Evolutionary conservation across 1,140 invertebrate genomes (phyloP).

Genomic region (Babylonia areolata): DNA sequence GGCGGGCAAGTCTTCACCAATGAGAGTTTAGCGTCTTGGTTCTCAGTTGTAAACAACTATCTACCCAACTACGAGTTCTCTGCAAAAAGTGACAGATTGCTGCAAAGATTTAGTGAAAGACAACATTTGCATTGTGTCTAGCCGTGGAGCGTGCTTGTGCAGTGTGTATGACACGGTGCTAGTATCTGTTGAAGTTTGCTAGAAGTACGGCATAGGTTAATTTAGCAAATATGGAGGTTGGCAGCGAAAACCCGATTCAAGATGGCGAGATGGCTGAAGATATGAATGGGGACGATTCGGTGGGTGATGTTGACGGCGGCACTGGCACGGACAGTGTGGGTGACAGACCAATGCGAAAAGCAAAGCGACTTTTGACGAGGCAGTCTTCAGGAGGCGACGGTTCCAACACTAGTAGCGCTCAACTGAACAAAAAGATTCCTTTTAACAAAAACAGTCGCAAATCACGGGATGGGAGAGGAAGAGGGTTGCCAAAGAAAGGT

Average conservation of each 20-base stretch:
- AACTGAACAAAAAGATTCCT: constrained; percentile 35
- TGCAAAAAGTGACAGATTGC: neutral
- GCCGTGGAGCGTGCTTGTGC: neutral
- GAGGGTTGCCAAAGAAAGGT: constrained; percentile 67
- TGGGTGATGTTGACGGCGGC: constrained; percentile 8
- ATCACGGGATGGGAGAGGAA: constrained; percentile 60
- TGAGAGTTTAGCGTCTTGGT: too few species aligned
- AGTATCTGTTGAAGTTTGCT: too few species aligned
- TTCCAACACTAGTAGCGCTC: constrained; percentile 34
- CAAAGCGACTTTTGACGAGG: constrained; percentile 43
- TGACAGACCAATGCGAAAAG: constrained; percentile 51
- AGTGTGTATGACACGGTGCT: neutral
- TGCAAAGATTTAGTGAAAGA: neutral
- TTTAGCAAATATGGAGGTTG: constrained; percentile 43
- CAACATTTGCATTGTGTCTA: neutral
- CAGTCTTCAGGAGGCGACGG: constrained; percentile 38
- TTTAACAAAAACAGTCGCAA: constrained; percentile 65
- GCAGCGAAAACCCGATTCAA: constrained; percentile 33
- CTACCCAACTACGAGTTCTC: too few species aligned
- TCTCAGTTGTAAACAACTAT: too few species aligned
- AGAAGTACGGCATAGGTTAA: too few species aligned
- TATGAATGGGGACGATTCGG: constrained; percentile 40
- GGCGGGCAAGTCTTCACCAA: too few species aligned
- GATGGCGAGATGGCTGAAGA: constrained; percentile 44
- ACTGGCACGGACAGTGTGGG: constrained; percentile 30